Percentiles rank a stretch among this genome's conserved stretches.
phyloP scores from a whole-genome alignment of 2,888 invertebrate species.

The Sesia bembeciformis region DNA sequence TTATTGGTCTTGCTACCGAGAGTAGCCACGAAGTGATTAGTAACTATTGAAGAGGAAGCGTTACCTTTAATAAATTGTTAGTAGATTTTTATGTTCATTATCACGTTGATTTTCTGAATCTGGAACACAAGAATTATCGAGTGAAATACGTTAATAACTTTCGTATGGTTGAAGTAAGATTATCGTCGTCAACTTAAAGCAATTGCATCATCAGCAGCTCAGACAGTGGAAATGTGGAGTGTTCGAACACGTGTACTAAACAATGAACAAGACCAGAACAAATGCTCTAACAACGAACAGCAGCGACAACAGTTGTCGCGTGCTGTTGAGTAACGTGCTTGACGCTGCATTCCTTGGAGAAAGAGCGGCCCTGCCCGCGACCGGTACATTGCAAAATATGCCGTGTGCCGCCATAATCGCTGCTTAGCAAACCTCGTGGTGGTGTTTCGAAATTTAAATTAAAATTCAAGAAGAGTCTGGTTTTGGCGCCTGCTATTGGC shows the following conservation, averaged over 20 bases:
- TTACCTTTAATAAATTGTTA: too few species aligned
- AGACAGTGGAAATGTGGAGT: too few species aligned
- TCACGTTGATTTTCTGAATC: too few species aligned
- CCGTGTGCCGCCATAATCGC: conserved; percentile 31
- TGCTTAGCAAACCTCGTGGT: conserved; percentile 43
- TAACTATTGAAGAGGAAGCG: too few species aligned
- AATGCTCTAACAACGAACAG: conserved; percentile 13
- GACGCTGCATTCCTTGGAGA: conserved; percentile 48
- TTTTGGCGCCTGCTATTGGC: conserved; percentile 34
- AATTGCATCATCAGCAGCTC: too few species aligned
- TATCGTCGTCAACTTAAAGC: too few species aligned
- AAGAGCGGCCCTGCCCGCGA: conserved; percentile 51
- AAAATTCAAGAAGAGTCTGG: conserved; percentile 51
- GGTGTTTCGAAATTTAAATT: conserved; percentile 54
- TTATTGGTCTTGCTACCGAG: background rate
- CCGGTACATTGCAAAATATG: conserved; percentile 41
- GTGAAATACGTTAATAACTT: too few species aligned
- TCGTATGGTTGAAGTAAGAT: too few species aligned
- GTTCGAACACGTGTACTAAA: conserved; percentile 16
- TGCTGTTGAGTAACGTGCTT: conserved; percentile 20
- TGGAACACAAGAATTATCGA: too few species aligned
- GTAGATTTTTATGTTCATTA: too few species aligned
- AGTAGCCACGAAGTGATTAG: too few species aligned
- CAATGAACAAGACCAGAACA: background rate
- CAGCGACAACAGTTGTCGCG: conserved; percentile 14